Conservation (phyloP, 2,888 invertebrate species). For the Polyommatus iphigenia region DNA sequence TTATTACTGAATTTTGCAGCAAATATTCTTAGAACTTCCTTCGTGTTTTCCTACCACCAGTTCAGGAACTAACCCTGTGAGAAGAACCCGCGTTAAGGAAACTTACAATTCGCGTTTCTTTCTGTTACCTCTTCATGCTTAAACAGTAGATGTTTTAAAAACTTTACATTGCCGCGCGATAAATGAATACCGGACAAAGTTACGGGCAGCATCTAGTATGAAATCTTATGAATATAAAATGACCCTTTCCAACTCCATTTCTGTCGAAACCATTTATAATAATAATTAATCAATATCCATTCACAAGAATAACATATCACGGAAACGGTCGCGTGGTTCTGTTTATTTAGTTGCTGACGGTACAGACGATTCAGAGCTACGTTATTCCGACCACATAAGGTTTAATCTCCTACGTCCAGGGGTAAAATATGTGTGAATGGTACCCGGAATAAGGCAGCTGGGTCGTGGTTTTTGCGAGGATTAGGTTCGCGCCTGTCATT, state of each 20-base stretch:
- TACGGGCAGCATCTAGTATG: too few species aligned
- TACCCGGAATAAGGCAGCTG: constrained; percentile 45
- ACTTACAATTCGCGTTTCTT: too few species aligned
- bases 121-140: too few species aligned
- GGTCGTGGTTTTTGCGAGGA: constrained; percentile 38
- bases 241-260: background rate
- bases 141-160: too few species aligned
- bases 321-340: background rate
- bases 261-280: background rate
- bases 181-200: too few species aligned
- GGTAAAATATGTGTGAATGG: background rate
- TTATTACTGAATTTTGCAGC: too few species aligned
- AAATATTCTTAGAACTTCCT: too few species aligned
- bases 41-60: too few species aligned
- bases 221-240: too few species aligned
- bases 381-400: background rate
- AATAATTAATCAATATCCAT: background rate
- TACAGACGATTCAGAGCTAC: background rate
- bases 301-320: background rate
- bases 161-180: too few species aligned
- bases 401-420: background rate
- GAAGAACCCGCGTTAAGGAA: too few species aligned
- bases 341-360: background rate
- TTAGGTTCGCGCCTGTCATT: constrained; percentile 63
- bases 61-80: too few species aligned